Evolutionary conservation across 1,140 invertebrate species (phyloP).

Genomic region (Drosophila eugracilis): DNA sequence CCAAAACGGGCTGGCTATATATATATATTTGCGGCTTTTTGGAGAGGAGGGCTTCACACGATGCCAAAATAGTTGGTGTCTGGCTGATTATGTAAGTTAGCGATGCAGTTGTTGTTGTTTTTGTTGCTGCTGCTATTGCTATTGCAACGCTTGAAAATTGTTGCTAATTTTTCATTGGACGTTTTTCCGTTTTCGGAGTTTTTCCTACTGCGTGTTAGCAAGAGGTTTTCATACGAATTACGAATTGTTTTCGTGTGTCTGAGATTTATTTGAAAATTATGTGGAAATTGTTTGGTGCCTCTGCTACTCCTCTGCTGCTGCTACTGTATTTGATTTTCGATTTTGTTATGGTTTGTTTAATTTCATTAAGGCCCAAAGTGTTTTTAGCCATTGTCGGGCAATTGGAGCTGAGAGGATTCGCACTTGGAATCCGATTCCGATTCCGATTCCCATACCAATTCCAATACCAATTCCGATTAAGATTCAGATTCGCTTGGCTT

Average conservation of each 20-base stretch:
- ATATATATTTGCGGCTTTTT: neutral
- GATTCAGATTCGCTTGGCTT: conserved; percentile 15
- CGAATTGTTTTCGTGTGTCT: conserved; percentile 64
- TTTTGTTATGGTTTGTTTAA: conserved; percentile 72
- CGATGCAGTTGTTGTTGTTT: conserved; percentile 6
- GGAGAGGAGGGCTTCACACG: conserved; percentile 37
- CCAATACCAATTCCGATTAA: neutral
- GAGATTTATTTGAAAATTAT: conserved; percentile 56
- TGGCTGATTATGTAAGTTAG: conserved; percentile 60
- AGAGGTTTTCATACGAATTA: conserved; percentile 48
- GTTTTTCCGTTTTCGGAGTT: conserved; percentile 50
- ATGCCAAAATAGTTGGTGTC: conserved; percentile 51
- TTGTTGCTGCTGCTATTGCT: conserved; percentile 16
- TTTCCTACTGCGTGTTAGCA: conserved; percentile 48
- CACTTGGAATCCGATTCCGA: neutral
- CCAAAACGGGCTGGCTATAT: conserved; percentile 23
- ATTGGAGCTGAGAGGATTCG: conserved; percentile 37
- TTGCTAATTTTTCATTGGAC: conserved; percentile 59
- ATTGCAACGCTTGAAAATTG: conserved; percentile 55
- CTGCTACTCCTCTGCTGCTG: conserved; percentile 3
- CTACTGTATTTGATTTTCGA: conserved; percentile 42
- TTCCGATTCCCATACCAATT: neutral
- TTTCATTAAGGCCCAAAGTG: conserved; percentile 55
- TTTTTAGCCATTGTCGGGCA: conserved; percentile 26
- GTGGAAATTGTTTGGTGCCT: conserved; percentile 51